These are phyloP conservation scores for Neoascia interrupta DNA, from an alignment of 2,888 invertebrate species.

Conservation along the genomic window DNA sequence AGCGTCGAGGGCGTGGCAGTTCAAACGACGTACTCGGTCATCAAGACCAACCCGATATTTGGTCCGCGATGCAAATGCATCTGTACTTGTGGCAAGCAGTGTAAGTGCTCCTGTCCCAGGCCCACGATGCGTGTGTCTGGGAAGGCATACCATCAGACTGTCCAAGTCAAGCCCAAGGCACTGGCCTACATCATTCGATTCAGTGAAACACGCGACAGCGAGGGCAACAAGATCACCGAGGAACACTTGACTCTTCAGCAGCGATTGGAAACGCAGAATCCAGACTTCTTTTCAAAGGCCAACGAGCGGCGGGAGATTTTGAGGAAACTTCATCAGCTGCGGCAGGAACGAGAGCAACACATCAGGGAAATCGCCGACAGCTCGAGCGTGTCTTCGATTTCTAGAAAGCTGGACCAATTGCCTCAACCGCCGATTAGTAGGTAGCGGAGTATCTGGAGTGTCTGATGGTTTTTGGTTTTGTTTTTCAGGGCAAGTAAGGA, in stretches of 20 bases:
- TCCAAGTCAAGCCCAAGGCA: constrained; percentile 76
- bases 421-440: constrained; percentile 79
- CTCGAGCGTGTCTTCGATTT: constrained; percentile 74
- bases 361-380: constrained; percentile 75
- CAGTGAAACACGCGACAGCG: neutral
- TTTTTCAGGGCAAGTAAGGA: constrained; percentile 79
- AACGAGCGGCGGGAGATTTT: constrained; percentile 76
- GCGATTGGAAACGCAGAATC: constrained; percentile 85
- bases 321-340: constrained; percentile 75
- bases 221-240: constrained; percentile 71
- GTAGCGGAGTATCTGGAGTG: constrained; percentile 10
- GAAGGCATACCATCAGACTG: constrained; percentile 66
- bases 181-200: constrained; percentile 77
- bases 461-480: neutral
- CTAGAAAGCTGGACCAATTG: constrained; percentile 73
- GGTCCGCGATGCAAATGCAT: constrained; percentile 52
- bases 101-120: constrained; percentile 45
- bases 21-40: constrained; percentile 74
- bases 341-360: constrained; percentile 74
- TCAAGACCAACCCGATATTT: constrained; percentile 71
- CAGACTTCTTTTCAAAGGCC: constrained; percentile 84
- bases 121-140: constrained; percentile 53
- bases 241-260: constrained; percentile 83
- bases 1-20: constrained; percentile 71
- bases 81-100: constrained; percentile 43